phyloP scores from a whole-genome alignment of 2,113 vertebrate species.

The Bothrops jararaca region DNA sequence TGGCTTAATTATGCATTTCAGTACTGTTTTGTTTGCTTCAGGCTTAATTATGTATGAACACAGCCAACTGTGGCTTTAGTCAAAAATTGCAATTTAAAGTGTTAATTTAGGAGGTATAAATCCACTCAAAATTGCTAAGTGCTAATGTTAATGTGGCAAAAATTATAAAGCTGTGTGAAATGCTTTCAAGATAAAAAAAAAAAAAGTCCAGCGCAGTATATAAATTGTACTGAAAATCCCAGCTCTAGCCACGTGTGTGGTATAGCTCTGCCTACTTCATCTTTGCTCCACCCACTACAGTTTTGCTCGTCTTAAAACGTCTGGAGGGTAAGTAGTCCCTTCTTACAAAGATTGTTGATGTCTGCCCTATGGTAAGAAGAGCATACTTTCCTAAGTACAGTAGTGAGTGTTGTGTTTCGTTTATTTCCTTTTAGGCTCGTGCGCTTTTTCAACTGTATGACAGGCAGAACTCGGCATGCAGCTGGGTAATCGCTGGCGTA shows the following conservation, averaged over 20 bases:
- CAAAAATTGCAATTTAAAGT: background rate
- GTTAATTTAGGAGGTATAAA: background rate
- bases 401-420: background rate
- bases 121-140: background rate
- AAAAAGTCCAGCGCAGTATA: background rate
- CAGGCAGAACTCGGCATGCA: background rate
- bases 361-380: background rate
- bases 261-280: background rate
- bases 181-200: background rate
- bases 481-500: background rate
- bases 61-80: background rate
- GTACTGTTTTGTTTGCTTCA: background rate
- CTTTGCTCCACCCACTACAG: background rate
- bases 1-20: background rate
- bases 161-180: background rate
- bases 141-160: background rate
- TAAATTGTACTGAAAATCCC: background rate
- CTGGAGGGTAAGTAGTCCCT: background rate
- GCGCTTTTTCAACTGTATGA: background rate
- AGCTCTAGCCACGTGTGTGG: background rate
- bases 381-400: background rate
- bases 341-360: background rate
- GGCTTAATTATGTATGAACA: background rate
- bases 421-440: background rate
- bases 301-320: background rate